Percentiles rank a stretch among this genome's conserved stretches.
Conservation (phyloP, 1,140 invertebrate species). For the Hyphantria cunea region DNA sequence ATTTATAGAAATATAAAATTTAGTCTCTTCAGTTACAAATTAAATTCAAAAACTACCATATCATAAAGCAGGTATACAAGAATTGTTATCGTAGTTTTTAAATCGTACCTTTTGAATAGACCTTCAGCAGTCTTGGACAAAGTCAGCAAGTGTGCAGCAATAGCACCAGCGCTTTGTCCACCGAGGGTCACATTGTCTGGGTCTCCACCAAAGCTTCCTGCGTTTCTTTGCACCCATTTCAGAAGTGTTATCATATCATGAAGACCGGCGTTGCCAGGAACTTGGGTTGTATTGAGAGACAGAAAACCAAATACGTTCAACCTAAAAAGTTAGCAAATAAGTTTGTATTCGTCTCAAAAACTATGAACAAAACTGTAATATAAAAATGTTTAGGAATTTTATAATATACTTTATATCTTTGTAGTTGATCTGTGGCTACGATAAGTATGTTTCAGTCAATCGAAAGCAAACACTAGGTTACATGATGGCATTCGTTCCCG, state of each 20-base stretch:
- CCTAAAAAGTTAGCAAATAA: constrained; percentile 42
- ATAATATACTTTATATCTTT: no score
- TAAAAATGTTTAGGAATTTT: no score
- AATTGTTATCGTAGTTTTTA: no score
- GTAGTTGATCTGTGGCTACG: no score
- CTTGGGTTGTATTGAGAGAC: constrained; percentile 79
- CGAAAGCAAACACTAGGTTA: no score
- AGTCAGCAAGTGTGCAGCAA: constrained; percentile 73
- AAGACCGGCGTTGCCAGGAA: constrained; percentile 87
- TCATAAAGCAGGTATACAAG: no score
- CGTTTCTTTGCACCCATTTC: constrained; percentile 85
- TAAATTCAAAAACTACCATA: no score
- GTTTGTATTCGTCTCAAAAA: not conserved
- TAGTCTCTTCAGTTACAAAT: no score
- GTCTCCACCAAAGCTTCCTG: constrained; percentile 86
- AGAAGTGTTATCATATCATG: constrained; percentile 85
- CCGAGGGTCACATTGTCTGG: constrained; percentile 82
- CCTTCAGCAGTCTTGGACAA: constrained; percentile 67
- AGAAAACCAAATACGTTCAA: constrained; percentile 81
- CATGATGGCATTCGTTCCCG: no score
- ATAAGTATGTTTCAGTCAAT: no score
- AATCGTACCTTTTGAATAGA: constrained; percentile 55
- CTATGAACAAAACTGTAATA: not conserved
- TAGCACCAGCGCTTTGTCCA: constrained; percentile 84
- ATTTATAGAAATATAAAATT: constrained; percentile 19